phyloP scores from a whole-genome alignment of 2,113 vertebrate genomes.

The Felis catus region DNA sequence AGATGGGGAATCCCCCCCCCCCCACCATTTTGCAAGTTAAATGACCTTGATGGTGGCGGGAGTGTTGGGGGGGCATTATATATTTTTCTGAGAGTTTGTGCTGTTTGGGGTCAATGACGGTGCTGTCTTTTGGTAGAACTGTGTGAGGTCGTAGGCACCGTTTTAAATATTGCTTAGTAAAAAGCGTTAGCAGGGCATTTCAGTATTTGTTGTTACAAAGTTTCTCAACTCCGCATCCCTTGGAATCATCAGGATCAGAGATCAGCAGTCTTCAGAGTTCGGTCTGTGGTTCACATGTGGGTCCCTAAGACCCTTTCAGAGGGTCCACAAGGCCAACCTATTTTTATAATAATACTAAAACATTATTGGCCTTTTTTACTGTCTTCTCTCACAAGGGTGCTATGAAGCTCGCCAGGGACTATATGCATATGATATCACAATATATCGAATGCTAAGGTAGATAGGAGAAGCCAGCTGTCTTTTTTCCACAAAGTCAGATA shows the following conservation, averaged over 20 bases:
- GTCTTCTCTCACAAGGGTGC: background rate
- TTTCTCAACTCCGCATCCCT: too few species aligned
- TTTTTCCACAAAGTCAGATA: background rate
- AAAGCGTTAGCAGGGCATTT: background rate
- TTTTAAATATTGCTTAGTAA: background rate
- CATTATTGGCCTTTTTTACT: background rate
- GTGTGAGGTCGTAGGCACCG: background rate
- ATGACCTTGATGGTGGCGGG: background rate
- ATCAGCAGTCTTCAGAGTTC: background rate
- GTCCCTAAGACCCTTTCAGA: background rate
- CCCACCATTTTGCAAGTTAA: constrained; percentile 41
- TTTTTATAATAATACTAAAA: background rate
- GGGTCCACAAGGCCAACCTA: background rate
- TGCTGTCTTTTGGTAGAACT: background rate
- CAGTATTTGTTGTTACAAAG: background rate
- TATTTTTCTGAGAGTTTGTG: background rate
- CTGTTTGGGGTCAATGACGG: rapidly evolving
- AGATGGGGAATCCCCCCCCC: background rate
- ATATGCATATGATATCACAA: rapidly evolving
- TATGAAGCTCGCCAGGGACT: background rate
- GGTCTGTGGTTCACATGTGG: background rate
- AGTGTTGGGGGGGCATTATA: too few species aligned
- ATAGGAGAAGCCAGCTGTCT: background rate
- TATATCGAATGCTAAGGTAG: background rate
- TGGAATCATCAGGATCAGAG: background rate